Conservation (phyloP, 2,113 vertebrate genomes). For the Notothenia rossii region DNA sequence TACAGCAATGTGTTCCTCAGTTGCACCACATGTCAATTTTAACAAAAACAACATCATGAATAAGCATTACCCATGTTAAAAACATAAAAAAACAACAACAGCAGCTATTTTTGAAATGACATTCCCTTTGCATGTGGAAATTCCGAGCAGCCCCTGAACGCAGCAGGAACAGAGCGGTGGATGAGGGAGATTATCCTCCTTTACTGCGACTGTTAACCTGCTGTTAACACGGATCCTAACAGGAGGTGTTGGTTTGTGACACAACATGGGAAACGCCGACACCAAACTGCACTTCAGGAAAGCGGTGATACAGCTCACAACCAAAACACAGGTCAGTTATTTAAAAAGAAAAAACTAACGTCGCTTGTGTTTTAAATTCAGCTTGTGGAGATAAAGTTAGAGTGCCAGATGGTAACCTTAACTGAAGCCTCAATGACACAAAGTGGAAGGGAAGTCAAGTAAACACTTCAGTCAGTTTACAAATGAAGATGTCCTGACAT, state of each 20-base stretch:
- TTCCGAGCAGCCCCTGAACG: constrained; percentile 36
- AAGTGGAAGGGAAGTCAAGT: background rate
- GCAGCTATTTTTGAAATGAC: fast-evolving
- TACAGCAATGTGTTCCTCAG: background rate
- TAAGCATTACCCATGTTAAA: background rate
- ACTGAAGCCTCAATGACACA: background rate
- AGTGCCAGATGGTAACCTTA: constrained; percentile 66
- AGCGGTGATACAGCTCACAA: constrained; percentile 97
- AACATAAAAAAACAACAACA: too few relatives aligned
- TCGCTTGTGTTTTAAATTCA: background rate
- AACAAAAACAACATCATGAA: background rate
- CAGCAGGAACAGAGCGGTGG: constrained; percentile 9
- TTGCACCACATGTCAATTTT: background rate
- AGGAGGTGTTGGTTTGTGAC: background rate
- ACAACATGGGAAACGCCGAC: constrained; percentile 91
- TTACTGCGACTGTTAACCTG: too few relatives aligned
- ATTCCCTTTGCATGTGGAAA: fast-evolving
- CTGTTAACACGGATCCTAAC: background rate
- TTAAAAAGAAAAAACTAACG: background rate
- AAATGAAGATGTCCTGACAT: fast-evolving
- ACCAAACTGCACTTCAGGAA: constrained; percentile 97
- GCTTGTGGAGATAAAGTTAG: constrained; percentile 32
- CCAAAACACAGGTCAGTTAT: constrained; percentile 90
- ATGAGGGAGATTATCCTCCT: constrained; percentile 51
- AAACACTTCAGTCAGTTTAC: background rate